Percentiles rank a stretch among this genome's conserved stretches.
These are phyloP conservation scores for Apomyelois bistriatella DNA, from an alignment of 2,888 invertebrate genomes.

Conservation along the genomic window DNA sequence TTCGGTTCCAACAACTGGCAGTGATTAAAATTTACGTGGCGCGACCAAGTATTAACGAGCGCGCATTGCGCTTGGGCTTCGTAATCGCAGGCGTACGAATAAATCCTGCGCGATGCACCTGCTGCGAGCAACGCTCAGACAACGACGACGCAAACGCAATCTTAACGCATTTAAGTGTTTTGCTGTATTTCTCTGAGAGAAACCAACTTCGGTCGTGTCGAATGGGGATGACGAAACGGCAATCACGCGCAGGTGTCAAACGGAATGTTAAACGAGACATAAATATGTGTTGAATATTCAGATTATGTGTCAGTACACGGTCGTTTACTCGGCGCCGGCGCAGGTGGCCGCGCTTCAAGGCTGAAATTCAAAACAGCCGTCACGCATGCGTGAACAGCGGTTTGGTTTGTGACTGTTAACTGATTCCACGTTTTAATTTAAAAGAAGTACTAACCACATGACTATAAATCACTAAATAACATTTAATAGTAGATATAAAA, in stretches of 20 bases:
- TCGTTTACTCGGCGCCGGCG: constrained; percentile 82
- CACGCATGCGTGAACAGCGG: constrained; percentile 73
- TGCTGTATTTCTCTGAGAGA: constrained; percentile 23
- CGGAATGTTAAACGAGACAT: constrained; percentile 68
- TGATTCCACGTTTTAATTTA: constrained; percentile 36
- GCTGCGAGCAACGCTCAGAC: constrained; percentile 38
- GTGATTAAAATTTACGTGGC: constrained; percentile 78
- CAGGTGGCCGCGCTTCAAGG: constrained; percentile 81
- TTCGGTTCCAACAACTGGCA: constrained; percentile 73
- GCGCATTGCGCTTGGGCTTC: constrained; percentile 61
- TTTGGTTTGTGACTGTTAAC: constrained; percentile 55
- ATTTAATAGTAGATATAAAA: no score
- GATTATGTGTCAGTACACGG: constrained; percentile 76
- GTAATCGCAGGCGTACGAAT: constrained; percentile 64
- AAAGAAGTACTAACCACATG: constrained; percentile 12
- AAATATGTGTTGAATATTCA: constrained; percentile 78
- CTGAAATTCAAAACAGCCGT: constrained; percentile 80
- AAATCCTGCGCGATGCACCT: constrained; percentile 77
- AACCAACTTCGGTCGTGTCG: constrained; percentile 25
- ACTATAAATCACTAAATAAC: no score
- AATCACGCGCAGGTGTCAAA: constrained; percentile 68
- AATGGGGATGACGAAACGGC: constrained; percentile 49
- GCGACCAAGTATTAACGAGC: constrained; percentile 77
- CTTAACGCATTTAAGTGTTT: constrained; percentile 24
- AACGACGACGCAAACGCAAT: constrained; percentile 24